A percentile compares a stretch with the other conserved stretches of the same genome.
Evolutionary conservation across 2,113 vertebrate genomes (phyloP).

Genomic region (Upupa epops): DNA sequence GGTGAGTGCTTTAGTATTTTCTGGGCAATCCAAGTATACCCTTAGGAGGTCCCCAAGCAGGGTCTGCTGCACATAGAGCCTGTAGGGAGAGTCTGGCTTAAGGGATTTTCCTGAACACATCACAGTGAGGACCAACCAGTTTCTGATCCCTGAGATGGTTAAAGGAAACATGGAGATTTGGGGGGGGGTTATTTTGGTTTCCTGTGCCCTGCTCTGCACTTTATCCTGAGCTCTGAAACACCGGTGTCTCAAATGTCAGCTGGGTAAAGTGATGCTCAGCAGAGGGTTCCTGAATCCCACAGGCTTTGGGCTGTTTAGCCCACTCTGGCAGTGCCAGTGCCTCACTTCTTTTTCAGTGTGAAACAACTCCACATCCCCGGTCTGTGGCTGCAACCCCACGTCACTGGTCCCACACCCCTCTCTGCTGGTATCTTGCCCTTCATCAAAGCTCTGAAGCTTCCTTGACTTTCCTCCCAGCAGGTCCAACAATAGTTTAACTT

Average conservation of each 20-base stretch:
- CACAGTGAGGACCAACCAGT: not conserved
- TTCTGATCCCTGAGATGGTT: not conserved
- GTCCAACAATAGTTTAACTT: not conserved
- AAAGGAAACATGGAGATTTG: not conserved
- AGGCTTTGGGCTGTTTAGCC: not conserved
- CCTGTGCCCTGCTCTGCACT: not conserved
- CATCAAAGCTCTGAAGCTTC: not conserved
- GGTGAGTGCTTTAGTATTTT: not conserved
- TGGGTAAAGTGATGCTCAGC: not conserved
- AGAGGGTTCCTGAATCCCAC: not conserved
- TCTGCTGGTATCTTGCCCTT: not conserved
- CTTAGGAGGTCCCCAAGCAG: not conserved
- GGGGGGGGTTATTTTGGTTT: not conserved
- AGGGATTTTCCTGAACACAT: not conserved
- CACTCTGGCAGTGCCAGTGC: not conserved
- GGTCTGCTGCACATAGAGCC: not conserved
- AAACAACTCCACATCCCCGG: not conserved
- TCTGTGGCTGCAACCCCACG: not conserved
- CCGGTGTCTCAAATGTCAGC: not conserved
- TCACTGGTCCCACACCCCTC: not conserved
- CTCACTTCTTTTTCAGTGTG: not conserved
- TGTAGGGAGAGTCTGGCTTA: accelerated
- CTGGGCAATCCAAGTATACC: not conserved
- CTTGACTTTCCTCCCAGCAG: not conserved
- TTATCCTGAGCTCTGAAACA: not conserved